phyloP scores from a whole-genome alignment of 1,140 invertebrate species.

The Saxidomus purpurata region DNA sequence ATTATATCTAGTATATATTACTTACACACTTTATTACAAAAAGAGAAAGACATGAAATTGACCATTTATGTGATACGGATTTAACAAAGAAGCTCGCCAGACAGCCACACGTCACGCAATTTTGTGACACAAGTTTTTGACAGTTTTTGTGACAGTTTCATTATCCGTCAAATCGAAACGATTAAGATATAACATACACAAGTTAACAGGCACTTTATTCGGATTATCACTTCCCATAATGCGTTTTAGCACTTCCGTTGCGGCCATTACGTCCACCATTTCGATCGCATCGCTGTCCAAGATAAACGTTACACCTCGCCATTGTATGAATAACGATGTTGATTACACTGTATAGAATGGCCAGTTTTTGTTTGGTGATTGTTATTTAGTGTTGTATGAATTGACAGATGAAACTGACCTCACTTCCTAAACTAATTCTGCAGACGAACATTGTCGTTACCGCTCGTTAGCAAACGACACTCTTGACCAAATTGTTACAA shows the following conservation, averaged over 20 bases:
- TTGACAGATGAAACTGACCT: constrained; percentile 48
- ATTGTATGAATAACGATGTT: constrained; percentile 45
- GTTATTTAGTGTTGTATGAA: constrained; percentile 37
- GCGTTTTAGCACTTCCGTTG: constrained; percentile 46
- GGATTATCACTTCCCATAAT: constrained; percentile 54
- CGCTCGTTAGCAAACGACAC: not conserved
- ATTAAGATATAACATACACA: not conserved
- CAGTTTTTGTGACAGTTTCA: constrained; percentile 4
- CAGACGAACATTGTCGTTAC: not conserved
- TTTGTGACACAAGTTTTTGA: not conserved
- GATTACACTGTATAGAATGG: constrained; percentile 7
- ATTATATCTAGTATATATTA: too few relatives aligned
- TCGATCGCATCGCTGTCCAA: constrained; percentile 23
- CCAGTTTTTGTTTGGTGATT: constrained; percentile 18
- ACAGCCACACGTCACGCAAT: not conserved
- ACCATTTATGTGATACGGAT: not conserved
- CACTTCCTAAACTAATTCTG: constrained; percentile 21
- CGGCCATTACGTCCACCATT: constrained; percentile 29
- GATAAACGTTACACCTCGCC: constrained; percentile 50
- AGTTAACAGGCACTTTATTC: constrained; percentile 20
- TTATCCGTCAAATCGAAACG: not conserved
- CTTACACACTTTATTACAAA: too few relatives aligned
- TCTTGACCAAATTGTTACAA: constrained; percentile 19
- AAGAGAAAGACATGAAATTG: too few relatives aligned
- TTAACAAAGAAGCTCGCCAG: not conserved